Base-by-base conservation (phyloP, 2,797 vertebrate species). In the Lophius americanus region DNA sequence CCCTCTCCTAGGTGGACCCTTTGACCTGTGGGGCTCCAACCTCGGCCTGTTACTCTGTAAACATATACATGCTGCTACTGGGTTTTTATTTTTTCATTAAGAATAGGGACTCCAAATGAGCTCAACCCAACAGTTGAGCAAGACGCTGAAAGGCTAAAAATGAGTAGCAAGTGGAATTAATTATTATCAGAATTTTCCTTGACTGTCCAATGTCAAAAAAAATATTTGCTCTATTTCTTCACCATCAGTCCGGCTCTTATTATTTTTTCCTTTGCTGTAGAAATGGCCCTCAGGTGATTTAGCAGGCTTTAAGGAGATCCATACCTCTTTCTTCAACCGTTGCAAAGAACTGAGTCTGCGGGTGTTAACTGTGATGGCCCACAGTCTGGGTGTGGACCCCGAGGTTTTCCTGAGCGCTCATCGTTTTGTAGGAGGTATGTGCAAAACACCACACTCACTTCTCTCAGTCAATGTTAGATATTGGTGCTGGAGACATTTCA, bases 341-440 rank as follows among this genome's bases (percentile, higher is more conserved):
- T 95, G 93, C 50, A 86, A 85, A 48, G 87, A 92, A 43, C 87
- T 95, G 53, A 83, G 91, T 48, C 87, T 92, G 33, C 71, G 85
- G 4, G 70, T 95, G 43, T 73, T 94, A 57, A 83, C 60, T 53
- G 79, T 93, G 49, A 86, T 94, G 86, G 92, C 90, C 38, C 81
- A 70, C 72, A 83, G 91, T 53, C 81, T 94, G 70, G 86, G 58
- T 5, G 52, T 93, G 60, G 83, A 93, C 9, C 60, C 87, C 0
- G 80, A 93, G 1, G 42, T 92, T 32, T 93, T 95, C 69, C 68
- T 93, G 32, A 32, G 42, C 0, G 54, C 80, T 2, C 94, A 94
- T 68, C 53, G 53, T 3, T 9, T 60, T 0, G 83, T 95, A 4
- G 92, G 90, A 75, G 85, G 93, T 94, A 87, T 38, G 89, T 66